Base-by-base conservation (phyloP, 2,113 vertebrate genomes). In the Miniopterus natalensis region DNA sequence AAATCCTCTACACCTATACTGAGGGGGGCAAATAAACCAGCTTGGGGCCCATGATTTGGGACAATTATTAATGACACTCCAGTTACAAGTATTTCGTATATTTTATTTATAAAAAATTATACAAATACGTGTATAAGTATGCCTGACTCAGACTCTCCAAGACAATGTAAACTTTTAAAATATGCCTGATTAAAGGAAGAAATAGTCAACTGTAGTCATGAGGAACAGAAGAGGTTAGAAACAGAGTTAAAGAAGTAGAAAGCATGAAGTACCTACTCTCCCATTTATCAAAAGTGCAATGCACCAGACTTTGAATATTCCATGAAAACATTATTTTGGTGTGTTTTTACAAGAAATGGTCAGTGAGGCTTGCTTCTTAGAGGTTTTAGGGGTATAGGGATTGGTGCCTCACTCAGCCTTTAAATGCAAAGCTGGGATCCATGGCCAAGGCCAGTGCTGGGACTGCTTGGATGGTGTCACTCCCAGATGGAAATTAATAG, bases 31-130 rank as follows among this genome's bases (percentile, higher is more conserved):
- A 84, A 29, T 70, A 71, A 77, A 57, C 9, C 21, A 78, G 2
- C 45, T 73, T 89, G 47, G 9, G 57, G 18, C 14, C 1, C 2
- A 21, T 81, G 47, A 81, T 57, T 51, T 51, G 11, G 18, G 18
- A 23, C 1, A 71, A 40, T 83, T 7, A 78, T 71, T 74, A 66
- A 61, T 87, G 53, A 65, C 18, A 68, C 9, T 31, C 12, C 8
- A 77, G 66, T 45, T 61, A 75, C 8, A 59, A 75, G 55, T 36
- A 47, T 77, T 92, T 47, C 84, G 66, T 71, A 45, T 73, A 88
- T 88, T 94, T 94, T 65, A 78, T 89, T 71, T 74, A 79, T 49
- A n/a, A 84, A 45, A n/a, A 91, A 57, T 47, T 66, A 20, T 23
- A 10, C 25, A 8, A 61, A 27, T 45, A 68, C 86, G 31, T 73